phyloP scores from a whole-genome alignment of 2,888 invertebrate species.

The Bombylius major region DNA sequence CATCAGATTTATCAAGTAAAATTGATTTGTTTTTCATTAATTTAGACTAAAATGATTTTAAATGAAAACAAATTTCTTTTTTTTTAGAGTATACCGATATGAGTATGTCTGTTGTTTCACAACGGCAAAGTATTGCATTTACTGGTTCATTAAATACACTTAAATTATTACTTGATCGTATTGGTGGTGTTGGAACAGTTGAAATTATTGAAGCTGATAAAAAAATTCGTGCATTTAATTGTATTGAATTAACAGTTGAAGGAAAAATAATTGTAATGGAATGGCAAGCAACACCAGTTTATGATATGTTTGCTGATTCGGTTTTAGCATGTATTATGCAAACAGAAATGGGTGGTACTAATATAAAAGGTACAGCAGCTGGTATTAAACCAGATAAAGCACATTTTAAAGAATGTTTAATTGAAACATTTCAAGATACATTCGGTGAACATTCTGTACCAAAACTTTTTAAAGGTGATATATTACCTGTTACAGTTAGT shows the following conservation, averaged over 20 bases:
- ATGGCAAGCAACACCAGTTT: conserved; percentile 90
- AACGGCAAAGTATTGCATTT: conserved; percentile 84
- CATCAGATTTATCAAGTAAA: conserved; percentile 62
- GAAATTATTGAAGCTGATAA: conserved; percentile 57
- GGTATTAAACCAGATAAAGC: conserved; percentile 70
- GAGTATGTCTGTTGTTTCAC: conserved; percentile 83
- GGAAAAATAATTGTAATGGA: conserved; percentile 75
- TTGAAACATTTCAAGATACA: conserved; percentile 60
- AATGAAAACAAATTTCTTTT: neutral
- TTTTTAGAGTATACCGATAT: conserved; percentile 79
- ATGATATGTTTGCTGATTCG: conserved; percentile 98
- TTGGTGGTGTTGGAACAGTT: conserved; percentile 54
- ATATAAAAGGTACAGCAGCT: conserved; percentile 46
- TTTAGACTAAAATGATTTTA: neutral
- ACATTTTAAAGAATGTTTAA: conserved; percentile 66
- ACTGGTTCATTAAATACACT: conserved; percentile 48
- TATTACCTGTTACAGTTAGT: conserved; percentile 72
- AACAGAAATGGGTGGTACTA: conserved; percentile 56
- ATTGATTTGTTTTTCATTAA: neutral
- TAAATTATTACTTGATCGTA: conserved; percentile 62
- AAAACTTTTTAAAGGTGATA: conserved; percentile 85
- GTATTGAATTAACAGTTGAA: conserved; percentile 70
- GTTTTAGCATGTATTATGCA: conserved; percentile 78
- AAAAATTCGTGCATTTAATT: conserved; percentile 67
- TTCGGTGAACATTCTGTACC: conserved; percentile 90